phyloP scores from a whole-genome alignment of 2,797 vertebrate species.

The Naso thynnoides region DNA sequence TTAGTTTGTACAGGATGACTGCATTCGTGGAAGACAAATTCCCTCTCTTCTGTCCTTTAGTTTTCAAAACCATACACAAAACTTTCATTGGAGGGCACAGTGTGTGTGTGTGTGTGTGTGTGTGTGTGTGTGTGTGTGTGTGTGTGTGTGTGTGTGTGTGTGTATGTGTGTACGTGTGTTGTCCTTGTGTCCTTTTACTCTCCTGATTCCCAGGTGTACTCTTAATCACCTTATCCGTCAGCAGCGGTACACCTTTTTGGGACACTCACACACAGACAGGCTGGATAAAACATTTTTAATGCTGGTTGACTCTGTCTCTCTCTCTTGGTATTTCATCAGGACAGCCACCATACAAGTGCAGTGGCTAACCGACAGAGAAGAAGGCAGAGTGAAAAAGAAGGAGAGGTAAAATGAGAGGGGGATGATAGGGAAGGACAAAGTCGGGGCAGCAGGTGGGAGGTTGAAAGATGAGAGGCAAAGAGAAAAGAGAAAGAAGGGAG shows the following conservation, averaged over 20 bases:
- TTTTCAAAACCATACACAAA: constrained; percentile 51
- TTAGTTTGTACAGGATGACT: constrained; percentile 29
- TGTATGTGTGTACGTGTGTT: too few relatives aligned
- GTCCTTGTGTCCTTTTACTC: constrained; percentile 61
- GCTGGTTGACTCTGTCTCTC: constrained; percentile 44
- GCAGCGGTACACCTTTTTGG: constrained; percentile 48
- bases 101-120: constrained; percentile 25
- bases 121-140: constrained; percentile 30
- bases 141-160: constrained; percentile 17
- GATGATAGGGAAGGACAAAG: constrained; percentile 2
- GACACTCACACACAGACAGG: constrained; percentile 40
- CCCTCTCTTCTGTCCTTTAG: constrained; percentile 37
- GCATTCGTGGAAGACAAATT: constrained; percentile 35
- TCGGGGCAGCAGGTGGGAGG: constrained; percentile 18
- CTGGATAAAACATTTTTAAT: constrained; percentile 49
- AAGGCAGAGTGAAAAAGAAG: constrained; percentile 27
- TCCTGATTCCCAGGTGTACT: constrained; percentile 63
- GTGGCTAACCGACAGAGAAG: constrained; percentile 31
- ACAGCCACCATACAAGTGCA: constrained; percentile 42
- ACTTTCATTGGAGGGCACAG: constrained; percentile 38
- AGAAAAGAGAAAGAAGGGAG: constrained; percentile 7
- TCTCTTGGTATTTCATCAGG: constrained; percentile 56
- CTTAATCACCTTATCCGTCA: constrained; percentile 76
- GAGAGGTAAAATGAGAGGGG: constrained; percentile 20
- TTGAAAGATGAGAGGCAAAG: constrained; percentile 48